Evolutionary conservation across 2,113 vertebrate genomes (phyloP), one percentile per base, ranked within the genome.

Genomic region (Symphodus melops): DNA sequence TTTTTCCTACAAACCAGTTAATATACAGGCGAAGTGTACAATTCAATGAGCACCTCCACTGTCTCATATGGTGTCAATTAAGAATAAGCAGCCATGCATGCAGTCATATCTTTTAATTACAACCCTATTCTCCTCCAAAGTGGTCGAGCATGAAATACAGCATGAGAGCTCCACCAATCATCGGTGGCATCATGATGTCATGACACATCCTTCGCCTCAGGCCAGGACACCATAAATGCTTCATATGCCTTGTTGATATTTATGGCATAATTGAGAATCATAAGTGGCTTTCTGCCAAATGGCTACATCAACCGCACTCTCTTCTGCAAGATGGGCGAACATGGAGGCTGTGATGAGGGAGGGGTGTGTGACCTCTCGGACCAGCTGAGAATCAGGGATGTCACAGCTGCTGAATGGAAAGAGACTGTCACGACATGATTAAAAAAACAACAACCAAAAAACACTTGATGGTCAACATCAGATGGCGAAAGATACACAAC

Each of bases 191-290:
- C 85, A 91, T 88, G 89, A 92, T 91, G 89, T 93, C 91, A 91
- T 91, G 87, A 85, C 84, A 87, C 65, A 79, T 81, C 69, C 39
- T 64, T 79, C 61, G 84, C 86, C 84, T 81, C 39, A 66, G 69
- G 72, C 73, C 68, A 65, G 54, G 82, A 83, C 78, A 60, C 76
- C 72, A 80, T 89, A 89, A 91, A 88, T 72, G 81, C 67, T 77
- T 80, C 88, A 64, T 28, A 72, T 86, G 88, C 67, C 87, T 84
- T 85, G 86, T 90, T 84, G 84, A 81, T 91, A 90, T 93, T 93
- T 91, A 92, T 82, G 84, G 86, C 81, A 77, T 88, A 87, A 85
- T 77, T 90, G 90, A 90, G 83, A 91, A 90, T 83, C 85, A 85
- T 75, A 88, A 84, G 79, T 74, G 83, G 87, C 84, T 67, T 74